Evolutionary conservation across 2,797 vertebrate species (phyloP), one percentile per base, ranked within the genome.

Genomic region (Melanotaenia maccullochi): DNA sequence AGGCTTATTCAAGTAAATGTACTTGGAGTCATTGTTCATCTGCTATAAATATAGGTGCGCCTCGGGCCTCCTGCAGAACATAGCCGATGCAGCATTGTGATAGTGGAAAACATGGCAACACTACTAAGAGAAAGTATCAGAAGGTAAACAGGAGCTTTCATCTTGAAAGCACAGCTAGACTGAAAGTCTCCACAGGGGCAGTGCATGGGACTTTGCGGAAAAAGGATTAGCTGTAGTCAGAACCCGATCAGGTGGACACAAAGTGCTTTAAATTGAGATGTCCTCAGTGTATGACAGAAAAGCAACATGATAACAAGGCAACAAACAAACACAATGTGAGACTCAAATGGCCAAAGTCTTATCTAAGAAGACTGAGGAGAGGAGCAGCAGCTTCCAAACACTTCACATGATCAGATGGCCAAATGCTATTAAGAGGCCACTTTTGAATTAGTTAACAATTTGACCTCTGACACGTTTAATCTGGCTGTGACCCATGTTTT

Each of bases 61-160:
- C 58, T 47, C 22, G 47, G 40, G 18, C 9, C 18, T 74, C 24
- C 59, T 9, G 38, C 28, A 47, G 24, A 61, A 54, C 33, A 22
- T 30, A 14, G 32, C 24, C 58, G 9, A 40, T 35, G n/a, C 35
- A 25, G 56, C 63, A 54, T 65, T 73, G 56, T 61, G 36, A 47
- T 16, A 42, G 22, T 22, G 49, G 42, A 61, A 73, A 62, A 62
- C 55, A 75, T 68, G 59, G 51, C 65, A 49, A 38, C 32, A 51
- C 20, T 13, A 62, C 59, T 28, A 35, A 74, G 72, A 35, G 40
- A 42, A 28, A 30, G 16, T 13, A 13, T 36, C 18, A 4, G 40
- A 51, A 30, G 32, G 24, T 20, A 44, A 73, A 47, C 24, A 7
- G 9, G 18, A 13, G 28, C 65, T 62, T 74, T 73, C 20, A 65